These are phyloP conservation scores for Solea solea DNA, from an alignment of 2,113 vertebrate genomes.

Conservation along the genomic window DNA sequence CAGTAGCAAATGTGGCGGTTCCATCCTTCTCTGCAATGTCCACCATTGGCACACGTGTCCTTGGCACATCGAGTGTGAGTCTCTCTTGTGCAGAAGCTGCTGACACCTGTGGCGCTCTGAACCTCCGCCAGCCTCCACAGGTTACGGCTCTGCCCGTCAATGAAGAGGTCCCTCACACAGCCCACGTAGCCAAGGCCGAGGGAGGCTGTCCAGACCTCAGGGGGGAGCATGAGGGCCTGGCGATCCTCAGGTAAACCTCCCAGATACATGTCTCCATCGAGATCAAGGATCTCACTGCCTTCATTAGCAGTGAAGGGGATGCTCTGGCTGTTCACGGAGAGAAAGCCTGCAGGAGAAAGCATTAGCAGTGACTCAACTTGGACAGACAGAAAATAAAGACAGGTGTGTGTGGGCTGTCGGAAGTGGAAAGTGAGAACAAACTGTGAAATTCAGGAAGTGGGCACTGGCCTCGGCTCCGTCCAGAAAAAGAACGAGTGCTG, in stretches of 20 bases:
- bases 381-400: constrained; percentile 39
- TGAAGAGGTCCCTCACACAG: constrained; percentile 91
- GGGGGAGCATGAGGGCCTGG: constrained; percentile 84
- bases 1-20: constrained; percentile 94
- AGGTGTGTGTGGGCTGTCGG: constrained; percentile 67
- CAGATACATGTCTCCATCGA: constrained; percentile 91
- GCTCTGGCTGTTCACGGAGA: constrained; percentile 91
- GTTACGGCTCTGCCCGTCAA: constrained; percentile 91
- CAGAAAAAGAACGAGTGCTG: constrained; percentile 28
- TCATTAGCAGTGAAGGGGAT: constrained; percentile 88
- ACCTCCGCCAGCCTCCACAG: constrained; percentile 87
- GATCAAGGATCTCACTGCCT: constrained; percentile 92
- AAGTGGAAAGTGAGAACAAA: constrained; percentile 44
- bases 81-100: constrained; percentile 89
- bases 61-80: constrained; percentile 85
- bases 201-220: constrained; percentile 90
- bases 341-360: constrained; percentile 81
- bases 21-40: constrained; percentile 90
- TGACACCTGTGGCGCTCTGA: constrained; percentile 83
- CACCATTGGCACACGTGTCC: constrained; percentile 86
- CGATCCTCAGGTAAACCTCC: constrained; percentile 90
- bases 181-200: constrained; percentile 91
- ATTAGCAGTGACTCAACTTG: constrained; percentile 45
- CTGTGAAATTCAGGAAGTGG: constrained; percentile 51
- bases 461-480: constrained; percentile 24